Percentiles rank a stretch among this genome's conserved stretches.
These are phyloP conservation scores for Montipora foliosa DNA, from an alignment of 64 coral and sea anemone genomes.

Conservation along the genomic window DNA sequence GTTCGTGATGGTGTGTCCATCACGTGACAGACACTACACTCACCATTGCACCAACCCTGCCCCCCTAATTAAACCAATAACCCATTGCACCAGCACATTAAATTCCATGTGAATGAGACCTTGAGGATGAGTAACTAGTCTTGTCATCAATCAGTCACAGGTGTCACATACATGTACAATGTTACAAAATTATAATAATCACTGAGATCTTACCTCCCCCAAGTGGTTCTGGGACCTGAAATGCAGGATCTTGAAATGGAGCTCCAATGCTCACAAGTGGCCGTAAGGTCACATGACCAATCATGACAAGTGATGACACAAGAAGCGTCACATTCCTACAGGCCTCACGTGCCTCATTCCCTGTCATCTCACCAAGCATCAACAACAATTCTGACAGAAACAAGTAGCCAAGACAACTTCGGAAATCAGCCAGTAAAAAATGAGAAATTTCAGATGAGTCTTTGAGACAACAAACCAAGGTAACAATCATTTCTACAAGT, in stretches of 20 bases:
- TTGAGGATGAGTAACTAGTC: background rate
- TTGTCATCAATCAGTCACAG: background rate
- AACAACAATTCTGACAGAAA: constrained; percentile 89
- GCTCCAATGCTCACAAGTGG: constrained; percentile 90
- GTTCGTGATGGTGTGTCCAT: no score
- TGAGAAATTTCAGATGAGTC: constrained; percentile 84
- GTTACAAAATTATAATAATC: background rate
- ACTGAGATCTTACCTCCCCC: constrained; percentile 74
- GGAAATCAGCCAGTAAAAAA: constrained; percentile 89
- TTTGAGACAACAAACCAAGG: constrained; percentile 91
- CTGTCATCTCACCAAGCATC: constrained; percentile 80
- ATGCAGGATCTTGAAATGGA: constrained; percentile 95
- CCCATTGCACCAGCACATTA: background rate
- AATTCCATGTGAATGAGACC: background rate
- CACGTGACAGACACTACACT: no score
- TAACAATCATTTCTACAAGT: constrained; percentile 94
- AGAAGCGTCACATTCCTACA: constrained; percentile 85
- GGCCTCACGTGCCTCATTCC: constrained; percentile 80
- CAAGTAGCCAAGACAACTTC: constrained; percentile 90
- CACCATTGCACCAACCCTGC: no score
- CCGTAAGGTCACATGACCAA: constrained; percentile 87
- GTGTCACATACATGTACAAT: no score
- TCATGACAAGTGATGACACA: constrained; percentile 87
- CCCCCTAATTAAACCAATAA: no score
- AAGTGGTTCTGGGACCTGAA: constrained; percentile 85